Base-by-base conservation (phyloP, 1,140 invertebrate species). In the Orchesella cincta region DNA sequence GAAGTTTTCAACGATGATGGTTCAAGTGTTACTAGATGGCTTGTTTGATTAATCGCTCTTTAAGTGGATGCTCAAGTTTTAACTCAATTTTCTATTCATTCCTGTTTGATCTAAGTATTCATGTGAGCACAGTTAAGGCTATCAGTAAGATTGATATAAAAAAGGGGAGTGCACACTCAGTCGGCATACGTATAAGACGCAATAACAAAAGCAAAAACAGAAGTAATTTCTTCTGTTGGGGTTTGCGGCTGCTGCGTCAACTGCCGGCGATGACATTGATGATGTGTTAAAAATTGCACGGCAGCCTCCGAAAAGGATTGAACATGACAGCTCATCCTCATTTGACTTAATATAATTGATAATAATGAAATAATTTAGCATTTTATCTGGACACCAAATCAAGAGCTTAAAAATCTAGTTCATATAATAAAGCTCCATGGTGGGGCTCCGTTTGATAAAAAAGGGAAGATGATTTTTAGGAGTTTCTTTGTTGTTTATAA, bases 231-330 rank as follows among this genome's bases (percentile, higher is more conserved):
- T 57, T 14, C 12, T 57, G 26, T 23, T 57, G 54, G 12, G 12
- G 12, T 57, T 57, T 57, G 54, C 23, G 54, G 54, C 23, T 16
- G 54, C 14, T 5, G 12, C 14, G 26, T 3, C 14, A 14, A 57
- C 54, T 57, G 54, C 54, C 54, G 54, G 23, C 54, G 54, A 57
- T 57, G 54, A 57, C 54, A 57, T 57, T 57, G 54, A 57, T 57
- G n/a, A 57, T 57, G 54, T 57, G 54, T 57, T 57, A 57, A 23
- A 57, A n/a, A n/a, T 57, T 12, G 54, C 54, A 57, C 54, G 54
- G 54, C 54, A 57, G 54, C 54, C 8, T 12, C 39, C 39, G 39
- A 8, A 57, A 57, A 57, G 54, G 26, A 26, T 57, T 57, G n/a
- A n/a, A 57, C 54, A 57, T 57, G 54, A 26, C 54, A 57, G 8